Conservation (phyloP, 2,113 vertebrate species). For the Turnix velox region DNA sequence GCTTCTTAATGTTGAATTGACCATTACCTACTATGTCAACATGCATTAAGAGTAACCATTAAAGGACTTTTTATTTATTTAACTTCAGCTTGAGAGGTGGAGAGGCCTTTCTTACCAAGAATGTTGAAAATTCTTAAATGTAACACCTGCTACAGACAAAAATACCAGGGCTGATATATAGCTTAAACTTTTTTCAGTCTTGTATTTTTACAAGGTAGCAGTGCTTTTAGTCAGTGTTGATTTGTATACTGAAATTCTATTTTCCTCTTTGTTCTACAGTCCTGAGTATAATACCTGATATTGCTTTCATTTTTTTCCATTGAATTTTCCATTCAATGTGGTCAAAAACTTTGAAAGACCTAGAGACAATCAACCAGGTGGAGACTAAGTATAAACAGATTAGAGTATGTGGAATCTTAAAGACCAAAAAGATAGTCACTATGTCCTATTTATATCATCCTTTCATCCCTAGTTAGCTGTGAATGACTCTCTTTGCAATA, state of each 20-base stretch:
- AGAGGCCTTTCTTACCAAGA: neutral
- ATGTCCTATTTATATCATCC: neutral
- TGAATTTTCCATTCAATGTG: neutral
- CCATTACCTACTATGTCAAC: slow-evolving; percentile 16
- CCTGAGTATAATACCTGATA: neutral
- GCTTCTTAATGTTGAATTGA: neutral
- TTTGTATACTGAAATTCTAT: neutral
- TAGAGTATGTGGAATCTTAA: neutral
- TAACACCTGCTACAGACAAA: neutral
- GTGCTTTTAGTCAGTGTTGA: neutral
- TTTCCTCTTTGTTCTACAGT: neutral
- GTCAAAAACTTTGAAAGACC: neutral
- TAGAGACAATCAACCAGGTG: neutral
- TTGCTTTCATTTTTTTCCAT: neutral
- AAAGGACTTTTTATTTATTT: slow-evolving; percentile 47
- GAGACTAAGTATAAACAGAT: neutral
- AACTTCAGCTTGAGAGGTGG: neutral
- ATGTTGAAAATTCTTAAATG: neutral
- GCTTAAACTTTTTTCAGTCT: neutral
- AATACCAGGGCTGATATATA: neutral
- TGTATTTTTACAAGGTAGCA: neutral
- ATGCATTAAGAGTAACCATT: slow-evolving; percentile 7
- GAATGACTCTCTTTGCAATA: slow-evolving; percentile 3
- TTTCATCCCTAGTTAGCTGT: neutral
- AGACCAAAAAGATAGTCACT: neutral